These are phyloP conservation scores for Habropoda laboriosa DNA, from an alignment of 1,140 invertebrate genomes.

Conservation along the genomic window DNA sequence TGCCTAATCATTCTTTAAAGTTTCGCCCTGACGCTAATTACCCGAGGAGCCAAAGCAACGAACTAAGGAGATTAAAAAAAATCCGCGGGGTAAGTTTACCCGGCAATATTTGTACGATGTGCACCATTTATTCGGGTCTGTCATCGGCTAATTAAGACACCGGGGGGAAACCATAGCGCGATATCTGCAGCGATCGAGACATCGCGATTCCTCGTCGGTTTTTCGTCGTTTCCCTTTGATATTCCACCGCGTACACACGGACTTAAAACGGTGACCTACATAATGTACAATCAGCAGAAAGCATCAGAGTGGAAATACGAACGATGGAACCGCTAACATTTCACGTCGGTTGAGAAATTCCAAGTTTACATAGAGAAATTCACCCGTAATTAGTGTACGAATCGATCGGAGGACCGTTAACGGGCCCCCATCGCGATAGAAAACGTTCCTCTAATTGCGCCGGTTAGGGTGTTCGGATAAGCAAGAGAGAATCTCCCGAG, in stretches of 20 bases:
- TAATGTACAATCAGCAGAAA: no score
- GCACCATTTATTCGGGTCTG: slow-evolving; percentile 27
- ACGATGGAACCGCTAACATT: background rate
- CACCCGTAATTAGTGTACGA: background rate
- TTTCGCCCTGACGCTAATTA: slow-evolving; percentile 72
- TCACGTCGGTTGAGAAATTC: background rate
- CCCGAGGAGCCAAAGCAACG: slow-evolving; percentile 40
- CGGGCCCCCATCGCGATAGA: background rate
- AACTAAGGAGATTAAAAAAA: slow-evolving; percentile 68
- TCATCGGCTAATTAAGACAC: slow-evolving; percentile 35
- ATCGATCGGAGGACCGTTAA: background rate
- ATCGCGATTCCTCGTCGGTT: background rate
- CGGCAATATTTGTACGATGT: slow-evolving; percentile 19
- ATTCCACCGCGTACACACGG: background rate
- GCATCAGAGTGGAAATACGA: no score
- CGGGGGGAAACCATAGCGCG: background rate
- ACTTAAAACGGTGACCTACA: no score
- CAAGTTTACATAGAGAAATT: background rate
- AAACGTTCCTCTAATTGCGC: background rate
- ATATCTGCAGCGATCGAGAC: background rate
- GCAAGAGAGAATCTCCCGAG: slow-evolving; percentile 30
- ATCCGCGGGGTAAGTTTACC: slow-evolving; percentile 34
- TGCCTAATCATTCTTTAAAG: slow-evolving; percentile 71
- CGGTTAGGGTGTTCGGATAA: background rate
- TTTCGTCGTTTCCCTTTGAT: no score